These are phyloP conservation scores for Melanotus villosus DNA, from an alignment of 2,888 invertebrate species.

Conservation along the genomic window DNA sequence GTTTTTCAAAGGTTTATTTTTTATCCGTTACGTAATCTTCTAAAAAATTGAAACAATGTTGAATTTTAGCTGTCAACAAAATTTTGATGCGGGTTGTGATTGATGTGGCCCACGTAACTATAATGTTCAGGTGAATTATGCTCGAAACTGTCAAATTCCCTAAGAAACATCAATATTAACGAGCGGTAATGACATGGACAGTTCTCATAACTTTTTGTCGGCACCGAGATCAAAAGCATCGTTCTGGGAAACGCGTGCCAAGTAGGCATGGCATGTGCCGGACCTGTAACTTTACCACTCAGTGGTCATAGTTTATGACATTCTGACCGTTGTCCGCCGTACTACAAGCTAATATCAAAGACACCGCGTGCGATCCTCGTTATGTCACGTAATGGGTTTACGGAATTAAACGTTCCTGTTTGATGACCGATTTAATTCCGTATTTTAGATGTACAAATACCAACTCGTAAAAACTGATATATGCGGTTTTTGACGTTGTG, in stretches of 20 bases:
- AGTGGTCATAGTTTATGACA: slow-evolving; percentile 63
- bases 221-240: slow-evolving; percentile 55
- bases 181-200: slow-evolving; percentile 21
- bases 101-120: slow-evolving; percentile 7
- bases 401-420: slow-evolving; percentile 33
- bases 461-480: slow-evolving; percentile 29
- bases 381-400: slow-evolving; percentile 27
- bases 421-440: slow-evolving; percentile 28
- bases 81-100: background rate
- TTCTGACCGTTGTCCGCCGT: slow-evolving; percentile 59
- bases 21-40: no score
- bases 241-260: slow-evolving; percentile 64
- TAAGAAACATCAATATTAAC: slow-evolving; percentile 36
- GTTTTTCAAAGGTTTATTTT: no score
- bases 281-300: slow-evolving; percentile 47
- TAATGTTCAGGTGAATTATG: slow-evolving; percentile 12
- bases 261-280: slow-evolving; percentile 59
- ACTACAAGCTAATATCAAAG: slow-evolving; percentile 38
- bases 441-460: slow-evolving; percentile 22
- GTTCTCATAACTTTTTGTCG: slow-evolving; percentile 47
- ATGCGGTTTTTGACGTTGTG: slow-evolving; percentile 4
- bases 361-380: slow-evolving; percentile 45
- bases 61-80: slow-evolving; percentile 1
- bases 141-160: slow-evolving; percentile 32
- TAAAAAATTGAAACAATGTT: no score